Percentiles rank a stretch among this genome's conserved stretches.
phyloP scores from a whole-genome alignment of 2,797 vertebrate species.

The Notolepis coatsorum region DNA sequence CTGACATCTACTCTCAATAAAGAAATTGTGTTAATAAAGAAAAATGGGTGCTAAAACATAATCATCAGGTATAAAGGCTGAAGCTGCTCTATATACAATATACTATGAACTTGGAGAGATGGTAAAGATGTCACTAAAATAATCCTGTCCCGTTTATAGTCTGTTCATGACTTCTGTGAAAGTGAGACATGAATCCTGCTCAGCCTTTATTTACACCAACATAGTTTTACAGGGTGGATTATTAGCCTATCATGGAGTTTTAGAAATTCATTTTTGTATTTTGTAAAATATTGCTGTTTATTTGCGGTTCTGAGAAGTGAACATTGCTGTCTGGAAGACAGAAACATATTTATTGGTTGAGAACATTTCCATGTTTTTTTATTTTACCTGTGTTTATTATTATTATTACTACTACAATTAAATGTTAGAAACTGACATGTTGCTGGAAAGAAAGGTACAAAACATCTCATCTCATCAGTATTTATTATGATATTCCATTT shows the following conservation, averaged over 20 bases:
- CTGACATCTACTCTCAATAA: no score
- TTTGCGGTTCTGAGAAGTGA: slow-evolving; percentile 32
- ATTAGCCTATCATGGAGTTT: slow-evolving; percentile 37
- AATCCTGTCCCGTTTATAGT: no score
- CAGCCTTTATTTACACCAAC: slow-evolving; percentile 67
- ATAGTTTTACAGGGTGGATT: slow-evolving; percentile 51
- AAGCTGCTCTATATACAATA: no score
- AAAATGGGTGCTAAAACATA: no score
- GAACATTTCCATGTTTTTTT: slow-evolving; percentile 53
- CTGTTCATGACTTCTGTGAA: no score
- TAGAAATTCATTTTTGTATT: slow-evolving; percentile 52
- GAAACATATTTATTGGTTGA: slow-evolving; percentile 61
- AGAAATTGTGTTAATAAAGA: no score
- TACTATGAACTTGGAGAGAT: no score
- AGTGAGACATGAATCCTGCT: no score
- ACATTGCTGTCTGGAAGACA: slow-evolving; percentile 42
- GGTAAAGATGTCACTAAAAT: no score
- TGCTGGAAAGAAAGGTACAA: slow-evolving; percentile 39
- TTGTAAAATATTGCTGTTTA: slow-evolving; percentile 40
- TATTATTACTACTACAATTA: slow-evolving; percentile 36
- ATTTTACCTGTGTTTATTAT: slow-evolving; percentile 38
- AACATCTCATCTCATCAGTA: slow-evolving; percentile 61
- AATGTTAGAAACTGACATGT: slow-evolving; percentile 59
- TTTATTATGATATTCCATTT: slow-evolving; percentile 64
- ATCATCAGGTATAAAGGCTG: no score